A percentile compares a stretch with the other conserved stretches of the same genome.
Evolutionary conservation across 2,888 invertebrate species (phyloP).

Genomic region (Eremobia ochroleuca): DNA sequence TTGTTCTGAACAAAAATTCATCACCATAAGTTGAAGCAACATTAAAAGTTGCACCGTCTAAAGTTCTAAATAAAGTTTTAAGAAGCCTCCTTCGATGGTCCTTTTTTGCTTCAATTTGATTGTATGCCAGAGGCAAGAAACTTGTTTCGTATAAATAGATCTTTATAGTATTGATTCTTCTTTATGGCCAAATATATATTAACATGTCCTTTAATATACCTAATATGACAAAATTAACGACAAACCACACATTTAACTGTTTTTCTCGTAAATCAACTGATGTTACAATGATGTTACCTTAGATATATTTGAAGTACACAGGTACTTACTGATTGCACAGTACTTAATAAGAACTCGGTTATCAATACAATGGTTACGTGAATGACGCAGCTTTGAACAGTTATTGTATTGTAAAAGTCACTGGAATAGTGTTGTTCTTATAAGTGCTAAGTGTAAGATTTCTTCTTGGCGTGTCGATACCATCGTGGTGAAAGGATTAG

Average conservation of each 20-base stretch:
- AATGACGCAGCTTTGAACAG: constrained; percentile 25
- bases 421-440: constrained; percentile 13
- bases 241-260: constrained; percentile 1
- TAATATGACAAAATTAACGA: neutral
- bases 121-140: neutral
- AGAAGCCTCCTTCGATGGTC: too few relatives aligned
- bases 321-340: constrained; percentile 21
- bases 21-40: too few relatives aligned
- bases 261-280: constrained; percentile 24
- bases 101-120: neutral
- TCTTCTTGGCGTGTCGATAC: neutral
- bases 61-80: neutral
- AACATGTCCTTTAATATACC: constrained; percentile 1
- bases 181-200: neutral
- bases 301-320: constrained; percentile 37
- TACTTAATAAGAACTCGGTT: constrained; percentile 30
- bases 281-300: constrained; percentile 41
- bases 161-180: neutral
- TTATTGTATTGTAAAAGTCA: constrained; percentile 23
- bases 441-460: neutral
- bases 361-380: constrained; percentile 28
- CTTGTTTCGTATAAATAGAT: neutral
- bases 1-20: too few relatives aligned
- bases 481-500: neutral
- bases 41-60: too few relatives aligned